phyloP scores from a whole-genome alignment of 2,888 invertebrate species.

The Cantharis nigra region DNA sequence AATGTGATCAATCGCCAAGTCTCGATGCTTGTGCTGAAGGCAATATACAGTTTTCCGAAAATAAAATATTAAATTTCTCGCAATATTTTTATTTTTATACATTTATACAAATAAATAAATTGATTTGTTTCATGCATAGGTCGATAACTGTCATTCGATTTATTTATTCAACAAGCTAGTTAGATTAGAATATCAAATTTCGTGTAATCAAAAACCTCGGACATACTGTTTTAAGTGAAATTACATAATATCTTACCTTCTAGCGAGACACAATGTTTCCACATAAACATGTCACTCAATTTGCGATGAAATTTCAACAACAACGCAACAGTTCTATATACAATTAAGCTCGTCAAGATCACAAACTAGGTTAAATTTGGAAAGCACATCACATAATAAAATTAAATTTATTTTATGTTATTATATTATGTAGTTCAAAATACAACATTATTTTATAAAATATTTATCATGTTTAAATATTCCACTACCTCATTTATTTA shows the following conservation, averaged over 20 bases:
- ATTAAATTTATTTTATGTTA: neutral
- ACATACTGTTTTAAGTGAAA: neutral
- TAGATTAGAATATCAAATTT: neutral
- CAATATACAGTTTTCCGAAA: no score
- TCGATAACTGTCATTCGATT: neutral
- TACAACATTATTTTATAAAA: neutral
- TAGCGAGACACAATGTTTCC: conserved; percentile 52
- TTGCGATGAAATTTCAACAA: neutral
- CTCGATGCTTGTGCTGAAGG: no score
- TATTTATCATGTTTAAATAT: neutral
- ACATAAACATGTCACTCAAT: conserved; percentile 46
- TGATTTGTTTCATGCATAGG: neutral
- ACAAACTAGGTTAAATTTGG: neutral
- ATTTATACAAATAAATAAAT: neutral
- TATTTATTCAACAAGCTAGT: neutral
- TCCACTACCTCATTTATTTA: neutral
- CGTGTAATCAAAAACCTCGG: neutral
- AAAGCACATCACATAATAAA: neutral
- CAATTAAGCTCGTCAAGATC: neutral
- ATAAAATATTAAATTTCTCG: neutral
- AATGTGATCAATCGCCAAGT: no score
- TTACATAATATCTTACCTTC: conserved; percentile 43
- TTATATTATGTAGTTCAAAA: neutral
- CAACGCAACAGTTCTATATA: neutral
- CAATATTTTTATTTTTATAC: neutral